Evolutionary conservation across 2,113 vertebrate species (phyloP).

Genomic region (Scomber japonicus): DNA sequence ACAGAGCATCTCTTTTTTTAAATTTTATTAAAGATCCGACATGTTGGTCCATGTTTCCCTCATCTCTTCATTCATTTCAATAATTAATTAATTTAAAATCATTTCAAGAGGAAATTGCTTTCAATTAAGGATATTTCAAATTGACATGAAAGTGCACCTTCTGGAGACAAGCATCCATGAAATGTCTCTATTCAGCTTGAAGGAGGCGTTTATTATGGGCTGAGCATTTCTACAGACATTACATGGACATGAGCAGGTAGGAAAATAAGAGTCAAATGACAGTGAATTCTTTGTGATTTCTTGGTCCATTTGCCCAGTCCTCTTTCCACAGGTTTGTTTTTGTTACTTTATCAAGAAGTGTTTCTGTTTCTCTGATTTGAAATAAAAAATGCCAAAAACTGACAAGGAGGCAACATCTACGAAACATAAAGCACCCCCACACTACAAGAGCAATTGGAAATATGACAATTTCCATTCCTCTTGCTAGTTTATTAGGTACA

Average conservation of each 20-base stretch:
- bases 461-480: no score
- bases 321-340: background rate
- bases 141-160: constrained; percentile 58
- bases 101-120: constrained; percentile 68
- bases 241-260: background rate
- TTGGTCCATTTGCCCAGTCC: background rate
- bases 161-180: constrained; percentile 50
- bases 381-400: no score
- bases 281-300: background rate
- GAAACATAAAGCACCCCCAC: no score
- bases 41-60: constrained; percentile 52
- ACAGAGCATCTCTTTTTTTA: background rate
- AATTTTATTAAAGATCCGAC: constrained; percentile 55
- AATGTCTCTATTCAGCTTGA: constrained; percentile 48
- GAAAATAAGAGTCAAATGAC: background rate
- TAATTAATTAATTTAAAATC: constrained; percentile 74
- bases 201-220: constrained; percentile 40
- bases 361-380: no score
- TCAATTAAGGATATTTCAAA: constrained; percentile 60
- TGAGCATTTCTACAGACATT: constrained; percentile 20
- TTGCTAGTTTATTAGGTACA: no score
- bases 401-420: no score
- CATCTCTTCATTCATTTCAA: constrained; percentile 67
- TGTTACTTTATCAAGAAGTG: background rate
- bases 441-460: no score